Base-by-base conservation (phyloP, 2,797 vertebrate genomes). In the Astyanax mexicanus region DNA sequence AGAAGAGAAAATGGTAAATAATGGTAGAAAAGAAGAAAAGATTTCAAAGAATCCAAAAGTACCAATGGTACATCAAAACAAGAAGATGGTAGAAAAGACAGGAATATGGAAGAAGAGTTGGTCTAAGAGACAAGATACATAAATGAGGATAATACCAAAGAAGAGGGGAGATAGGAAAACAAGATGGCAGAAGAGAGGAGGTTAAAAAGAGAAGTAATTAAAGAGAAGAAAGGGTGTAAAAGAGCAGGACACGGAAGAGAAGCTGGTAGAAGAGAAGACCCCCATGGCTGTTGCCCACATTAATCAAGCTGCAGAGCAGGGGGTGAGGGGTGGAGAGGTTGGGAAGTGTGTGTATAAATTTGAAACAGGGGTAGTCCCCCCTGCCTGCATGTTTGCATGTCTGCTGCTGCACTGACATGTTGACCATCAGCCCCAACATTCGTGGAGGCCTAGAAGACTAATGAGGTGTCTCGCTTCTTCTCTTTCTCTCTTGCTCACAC, bases 381-480 rank as follows among this genome's bases (percentile, higher is more conserved):
- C 70, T 80, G 72, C 80, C 25, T 29, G 60, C 71, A 74, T 66
- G 82, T 80, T 67, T 80, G 81, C 70, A 80, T 78, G 84, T 84
- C 86, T 81, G 81, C 81, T 65, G 72, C 74, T 85, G 85, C 85
- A 90, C 89, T 91, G 90, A 87, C 86, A 86, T 92, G 88, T 88
- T 86, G 85, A 84, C 79, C 81, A 79, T 80, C 80, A 52, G 77
- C 61, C 72, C 69, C 68, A 84, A 32, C 85, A 91, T 88, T 91
- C 90, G 91, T 87, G 86, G 85, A 89, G 89, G 89, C 87, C 88
- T 89, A 85, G 82, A 87, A 90, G 89, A 83, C 89, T 92, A 92
- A 93, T 92, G 91, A 92, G 90, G 87, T 84, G 84, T 87, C 88
- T 86, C 89, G 90, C 42, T 13, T 52, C 49, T 52, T 27, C 61